A percentile compares a stretch with the other conserved stretches of the same genome.
phyloP scores from a whole-genome alignment of 2,888 invertebrate genomes.

The Quadriops clusia region DNA sequence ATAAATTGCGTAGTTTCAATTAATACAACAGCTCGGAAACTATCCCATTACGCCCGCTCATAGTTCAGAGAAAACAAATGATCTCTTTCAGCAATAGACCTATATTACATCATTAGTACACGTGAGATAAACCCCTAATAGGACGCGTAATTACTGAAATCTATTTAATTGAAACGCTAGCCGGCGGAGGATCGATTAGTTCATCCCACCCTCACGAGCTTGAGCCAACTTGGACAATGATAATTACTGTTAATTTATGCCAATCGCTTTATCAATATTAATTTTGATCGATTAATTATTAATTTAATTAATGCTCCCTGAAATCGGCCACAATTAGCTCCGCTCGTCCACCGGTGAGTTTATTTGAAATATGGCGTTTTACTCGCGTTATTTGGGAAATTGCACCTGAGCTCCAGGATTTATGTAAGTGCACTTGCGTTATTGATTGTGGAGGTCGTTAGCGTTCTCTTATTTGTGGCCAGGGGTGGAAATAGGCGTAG shows the following conservation, averaged over 20 bases:
- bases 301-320: constrained; percentile 10
- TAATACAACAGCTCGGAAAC: too few relatives aligned
- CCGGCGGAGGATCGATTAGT: constrained; percentile 9
- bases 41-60: too few relatives aligned
- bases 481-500: constrained; percentile 20
- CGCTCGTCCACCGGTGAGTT: constrained; percentile 9
- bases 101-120: constrained; percentile 18
- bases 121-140: constrained; percentile 17
- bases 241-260: constrained; percentile 10
- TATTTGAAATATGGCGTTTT: constrained; percentile 20
- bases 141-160: constrained; percentile 16
- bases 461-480: constrained; percentile 27
- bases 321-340: constrained; percentile 10
- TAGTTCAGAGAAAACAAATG: constrained; percentile 1
- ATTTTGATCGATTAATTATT: constrained; percentile 12
- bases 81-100: constrained; percentile 2
- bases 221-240: constrained; percentile 7
- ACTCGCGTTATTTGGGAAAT: constrained; percentile 21
- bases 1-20: too few relatives aligned
- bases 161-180: constrained; percentile 12
- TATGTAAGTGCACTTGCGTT: constrained; percentile 28
- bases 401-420: constrained; percentile 29
- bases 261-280: constrained; percentile 12
- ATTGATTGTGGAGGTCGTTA: constrained; percentile 28
- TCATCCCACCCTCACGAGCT: constrained; percentile 3